Evolutionary conservation across 2,113 vertebrate species (phyloP).

Genomic region (Sinocyclocheilus grahami): DNA sequence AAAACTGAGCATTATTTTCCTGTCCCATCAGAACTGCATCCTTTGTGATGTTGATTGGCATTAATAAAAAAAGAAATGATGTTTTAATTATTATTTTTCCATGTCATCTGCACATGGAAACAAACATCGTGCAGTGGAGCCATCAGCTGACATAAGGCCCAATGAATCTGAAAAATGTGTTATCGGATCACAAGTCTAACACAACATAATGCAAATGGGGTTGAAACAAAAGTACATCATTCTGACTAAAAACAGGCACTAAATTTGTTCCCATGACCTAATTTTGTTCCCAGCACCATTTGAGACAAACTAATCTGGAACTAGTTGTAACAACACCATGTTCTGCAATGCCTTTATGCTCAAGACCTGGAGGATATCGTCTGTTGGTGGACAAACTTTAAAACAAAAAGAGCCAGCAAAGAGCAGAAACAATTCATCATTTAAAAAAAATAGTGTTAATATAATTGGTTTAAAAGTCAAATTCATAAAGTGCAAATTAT

Average conservation of each 20-base stretch:
- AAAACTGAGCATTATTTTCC: background rate
- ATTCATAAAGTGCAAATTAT: conserved; percentile 79
- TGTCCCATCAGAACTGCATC: background rate
- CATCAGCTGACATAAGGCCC: background rate
- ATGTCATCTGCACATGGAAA: background rate
- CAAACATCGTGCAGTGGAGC: background rate
- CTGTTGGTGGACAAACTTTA: background rate
- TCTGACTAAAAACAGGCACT: background rate
- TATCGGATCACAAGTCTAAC: background rate
- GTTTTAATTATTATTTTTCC: background rate
- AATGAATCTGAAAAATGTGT: background rate
- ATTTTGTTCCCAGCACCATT: conserved; percentile 17
- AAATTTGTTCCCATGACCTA: conserved; percentile 15
- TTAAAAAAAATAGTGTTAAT: conserved; percentile 73
- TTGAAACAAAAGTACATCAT: conserved; percentile 19
- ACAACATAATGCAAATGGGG: background rate
- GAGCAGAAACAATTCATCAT: conserved; percentile 41
- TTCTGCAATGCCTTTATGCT: background rate
- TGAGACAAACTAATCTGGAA: background rate
- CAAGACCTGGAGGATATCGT: background rate
- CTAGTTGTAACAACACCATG: background rate
- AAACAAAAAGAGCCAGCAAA: conserved; percentile 18
- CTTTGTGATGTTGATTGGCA: background rate
- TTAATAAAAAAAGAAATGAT: background rate
- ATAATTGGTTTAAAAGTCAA: conserved; percentile 54